Conservation (phyloP, 2,113 vertebrate species). For the Speoplatyrhinus poulsoni region DNA sequence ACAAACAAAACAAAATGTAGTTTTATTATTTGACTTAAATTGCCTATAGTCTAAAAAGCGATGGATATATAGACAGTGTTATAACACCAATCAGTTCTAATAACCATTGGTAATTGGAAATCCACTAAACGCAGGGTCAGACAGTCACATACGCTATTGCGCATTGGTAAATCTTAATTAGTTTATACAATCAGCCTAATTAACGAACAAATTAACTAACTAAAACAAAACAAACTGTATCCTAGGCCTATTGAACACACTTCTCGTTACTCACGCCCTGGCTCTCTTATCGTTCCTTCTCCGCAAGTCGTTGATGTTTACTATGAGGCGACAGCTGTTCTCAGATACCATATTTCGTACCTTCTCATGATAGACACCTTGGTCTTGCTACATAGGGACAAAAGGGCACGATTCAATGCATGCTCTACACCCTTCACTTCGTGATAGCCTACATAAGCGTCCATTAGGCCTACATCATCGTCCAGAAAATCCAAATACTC, state of each 20-base stretch:
- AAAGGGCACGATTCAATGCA: background rate
- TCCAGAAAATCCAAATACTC: slow-evolving; percentile 72
- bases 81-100: too few relatives aligned
- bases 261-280: slow-evolving; percentile 42
- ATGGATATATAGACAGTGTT: too few relatives aligned
- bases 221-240: background rate
- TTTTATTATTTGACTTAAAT: background rate
- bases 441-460: too few relatives aligned
- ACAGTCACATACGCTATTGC: too few relatives aligned
- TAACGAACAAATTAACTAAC: too few relatives aligned
- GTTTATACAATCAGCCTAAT: too few relatives aligned
- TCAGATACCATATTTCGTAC: slow-evolving; percentile 63
- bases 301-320: slow-evolving; percentile 66
- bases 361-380: slow-evolving; percentile 65
- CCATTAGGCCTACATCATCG: slow-evolving; percentile 57
- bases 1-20: background rate
- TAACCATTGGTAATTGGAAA: too few relatives aligned
- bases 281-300: slow-evolving; percentile 62
- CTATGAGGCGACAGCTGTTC: slow-evolving; percentile 49
- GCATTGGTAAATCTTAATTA: too few relatives aligned
- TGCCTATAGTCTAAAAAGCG: too few relatives aligned
- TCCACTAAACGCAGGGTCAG: too few relatives aligned
- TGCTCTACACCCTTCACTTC: too few relatives aligned
- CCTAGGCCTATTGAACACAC: background rate
- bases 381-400: slow-evolving; percentile 55